Percentiles rank a stretch among this genome's conserved stretches.
phyloP scores from a whole-genome alignment of 2,888 invertebrate species.

The Altica lythri region DNA sequence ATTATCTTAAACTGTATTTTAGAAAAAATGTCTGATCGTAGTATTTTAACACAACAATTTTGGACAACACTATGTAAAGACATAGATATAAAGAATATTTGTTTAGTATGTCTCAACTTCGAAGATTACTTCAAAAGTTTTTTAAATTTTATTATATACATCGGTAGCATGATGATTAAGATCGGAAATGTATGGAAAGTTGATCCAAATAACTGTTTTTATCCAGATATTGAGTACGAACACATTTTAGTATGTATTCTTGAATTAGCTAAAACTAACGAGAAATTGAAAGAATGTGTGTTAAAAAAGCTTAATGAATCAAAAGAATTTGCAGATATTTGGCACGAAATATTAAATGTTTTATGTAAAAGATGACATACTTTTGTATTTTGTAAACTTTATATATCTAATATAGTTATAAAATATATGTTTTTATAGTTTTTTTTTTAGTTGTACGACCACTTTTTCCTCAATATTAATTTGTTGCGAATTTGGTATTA shows the following conservation, averaged over 20 bases:
- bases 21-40: constrained; percentile 51
- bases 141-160: constrained; percentile 57
- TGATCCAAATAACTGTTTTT: constrained; percentile 47
- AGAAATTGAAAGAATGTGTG: constrained; percentile 56
- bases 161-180: constrained; percentile 57
- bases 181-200: constrained; percentile 52
- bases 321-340: constrained; percentile 55
- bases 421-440: too few species aligned
- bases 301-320: constrained; percentile 57
- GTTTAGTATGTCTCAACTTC: constrained; percentile 49
- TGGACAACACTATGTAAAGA: constrained; percentile 53
- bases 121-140: constrained; percentile 54
- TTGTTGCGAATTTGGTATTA: too few species aligned
- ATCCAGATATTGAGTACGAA: constrained; percentile 59
- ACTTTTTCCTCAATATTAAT: too few species aligned
- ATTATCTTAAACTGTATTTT: constrained; percentile 47
- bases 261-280: constrained; percentile 55
- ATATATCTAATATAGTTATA: too few species aligned
- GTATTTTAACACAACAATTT: constrained; percentile 50
- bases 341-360: constrained; percentile 47
- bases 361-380: constrained; percentile 16
- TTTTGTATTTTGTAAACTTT: not conserved
- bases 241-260: constrained; percentile 58
- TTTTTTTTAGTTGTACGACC: too few species aligned
- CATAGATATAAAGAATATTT: constrained; percentile 48